Conservation (phyloP, 2,888 invertebrate species). For the Alviniconcha strummeri region DNA sequence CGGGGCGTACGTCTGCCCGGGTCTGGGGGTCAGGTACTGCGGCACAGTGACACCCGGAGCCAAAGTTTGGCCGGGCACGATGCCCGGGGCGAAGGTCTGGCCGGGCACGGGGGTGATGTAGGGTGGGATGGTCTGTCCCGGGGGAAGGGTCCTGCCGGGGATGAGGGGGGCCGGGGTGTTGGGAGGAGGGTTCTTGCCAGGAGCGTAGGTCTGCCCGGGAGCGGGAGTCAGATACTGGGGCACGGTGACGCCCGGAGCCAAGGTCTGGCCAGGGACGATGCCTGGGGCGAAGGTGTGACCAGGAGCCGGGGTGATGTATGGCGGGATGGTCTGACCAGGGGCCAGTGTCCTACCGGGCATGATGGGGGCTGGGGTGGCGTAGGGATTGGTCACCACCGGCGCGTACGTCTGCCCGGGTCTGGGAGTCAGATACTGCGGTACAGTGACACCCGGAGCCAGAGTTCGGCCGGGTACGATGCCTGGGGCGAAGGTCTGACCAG, state of each 20-base stretch:
- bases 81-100: slow-evolving; percentile 47
- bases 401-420: slow-evolving; percentile 48
- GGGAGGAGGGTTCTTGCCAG: slow-evolving; percentile 45
- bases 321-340: slow-evolving; percentile 45
- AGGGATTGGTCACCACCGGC: slow-evolving; percentile 40
- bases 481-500: slow-evolving; percentile 44
- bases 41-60: slow-evolving; percentile 38
- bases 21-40: slow-evolving; percentile 39
- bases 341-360: slow-evolving; percentile 26
- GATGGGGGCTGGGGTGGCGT: slow-evolving; percentile 22
- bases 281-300: slow-evolving; percentile 50
- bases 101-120: slow-evolving; percentile 43
- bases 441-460: slow-evolving; percentile 20
- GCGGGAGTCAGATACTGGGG: slow-evolving; percentile 44
- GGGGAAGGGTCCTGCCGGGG: slow-evolving; percentile 48
- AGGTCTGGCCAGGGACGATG: slow-evolving; percentile 41
- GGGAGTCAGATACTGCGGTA: slow-evolving; percentile 44
- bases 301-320: slow-evolving; percentile 46
- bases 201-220: slow-evolving; percentile 45
- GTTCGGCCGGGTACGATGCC: slow-evolving; percentile 36
- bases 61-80: slow-evolving; percentile 47
- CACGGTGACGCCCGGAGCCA: slow-evolving; percentile 37
- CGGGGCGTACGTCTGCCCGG: slow-evolving; percentile 31
- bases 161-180: slow-evolving; percentile 47
- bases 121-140: slow-evolving; percentile 44